Conservation (phyloP, 2,797 vertebrate genomes). For the Alfaro cultratus region DNA sequence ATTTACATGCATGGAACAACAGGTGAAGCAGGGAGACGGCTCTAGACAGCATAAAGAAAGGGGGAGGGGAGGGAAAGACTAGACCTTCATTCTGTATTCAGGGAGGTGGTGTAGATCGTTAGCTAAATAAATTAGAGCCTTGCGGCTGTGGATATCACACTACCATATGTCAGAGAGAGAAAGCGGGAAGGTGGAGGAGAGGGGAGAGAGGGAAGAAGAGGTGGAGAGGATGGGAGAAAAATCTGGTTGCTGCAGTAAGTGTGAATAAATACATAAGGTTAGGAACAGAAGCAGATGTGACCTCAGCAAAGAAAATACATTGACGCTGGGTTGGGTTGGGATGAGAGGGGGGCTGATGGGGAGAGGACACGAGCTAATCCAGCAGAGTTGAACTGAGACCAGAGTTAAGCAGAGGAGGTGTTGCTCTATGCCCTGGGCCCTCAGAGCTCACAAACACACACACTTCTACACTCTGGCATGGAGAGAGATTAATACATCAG, state of each 20-base stretch:
- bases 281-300: slow-evolving; percentile 61
- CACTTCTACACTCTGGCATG: neutral
- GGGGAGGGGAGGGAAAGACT: slow-evolving; percentile 43
- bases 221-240: slow-evolving; percentile 49
- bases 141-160: slow-evolving; percentile 78
- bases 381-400: slow-evolving; percentile 60
- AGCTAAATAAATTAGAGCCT: slow-evolving; percentile 79
- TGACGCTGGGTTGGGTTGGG: slow-evolving; percentile 4
- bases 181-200: slow-evolving; percentile 8
- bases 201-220: slow-evolving; percentile 34
- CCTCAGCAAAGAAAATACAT: slow-evolving; percentile 33
- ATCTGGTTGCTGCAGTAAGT: slow-evolving; percentile 61
- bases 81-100: slow-evolving; percentile 74
- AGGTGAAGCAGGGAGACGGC: slow-evolving; percentile 64
- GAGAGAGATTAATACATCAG: slow-evolving; percentile 56
- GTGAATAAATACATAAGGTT: slow-evolving; percentile 72
- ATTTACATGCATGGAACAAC: slow-evolving; percentile 66
- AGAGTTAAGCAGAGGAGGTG: slow-evolving; percentile 68
- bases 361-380: slow-evolving; percentile 66
- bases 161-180: slow-evolving; percentile 71
- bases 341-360: slow-evolving; percentile 34
- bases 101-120: slow-evolving; percentile 76
- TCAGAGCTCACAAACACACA: slow-evolving; percentile 7
- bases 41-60: slow-evolving; percentile 32
- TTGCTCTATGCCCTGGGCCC: slow-evolving; percentile 50